Conservation (phyloP, 1,140 invertebrate genomes). For the Lutraria rhynchaena region DNA sequence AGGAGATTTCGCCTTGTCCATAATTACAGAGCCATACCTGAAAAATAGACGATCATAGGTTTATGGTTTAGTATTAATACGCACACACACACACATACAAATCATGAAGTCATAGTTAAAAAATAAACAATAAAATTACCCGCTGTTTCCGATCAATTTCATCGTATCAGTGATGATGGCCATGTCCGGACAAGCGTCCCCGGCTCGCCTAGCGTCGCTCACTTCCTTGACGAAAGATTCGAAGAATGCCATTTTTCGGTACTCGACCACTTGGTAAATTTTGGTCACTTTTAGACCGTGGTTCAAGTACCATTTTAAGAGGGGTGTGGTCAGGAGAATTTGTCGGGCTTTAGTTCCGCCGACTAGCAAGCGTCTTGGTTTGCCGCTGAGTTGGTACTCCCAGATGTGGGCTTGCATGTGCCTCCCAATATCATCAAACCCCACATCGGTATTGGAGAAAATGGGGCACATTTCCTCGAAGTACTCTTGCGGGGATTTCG, state of each 20-base stretch:
- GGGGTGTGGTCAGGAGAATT: slow-evolving; percentile 51
- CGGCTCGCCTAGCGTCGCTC: slow-evolving; percentile 23
- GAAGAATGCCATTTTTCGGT: slow-evolving; percentile 8
- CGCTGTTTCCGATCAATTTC: slow-evolving; percentile 18
- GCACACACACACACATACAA: too few relatives aligned
- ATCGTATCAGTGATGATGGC: slow-evolving; percentile 19
- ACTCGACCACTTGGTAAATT: slow-evolving; percentile 26
- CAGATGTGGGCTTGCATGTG: slow-evolving; percentile 49
- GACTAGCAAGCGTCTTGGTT: slow-evolving; percentile 31
- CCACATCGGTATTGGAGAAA: slow-evolving; percentile 46
- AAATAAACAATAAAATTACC: too few relatives aligned
- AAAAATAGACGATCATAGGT: too few relatives aligned
- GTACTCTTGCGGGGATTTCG: slow-evolving; percentile 21
- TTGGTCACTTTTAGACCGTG: slow-evolving; percentile 52
- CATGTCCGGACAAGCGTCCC: neutral
- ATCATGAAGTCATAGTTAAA: too few relatives aligned
- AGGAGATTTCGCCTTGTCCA: slow-evolving; percentile 38
- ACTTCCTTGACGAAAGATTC: slow-evolving; percentile 13
- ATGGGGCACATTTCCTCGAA: slow-evolving; percentile 29
- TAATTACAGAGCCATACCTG: slow-evolving; percentile 50
- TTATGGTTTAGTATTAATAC: too few relatives aligned
- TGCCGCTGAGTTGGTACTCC: slow-evolving; percentile 11
- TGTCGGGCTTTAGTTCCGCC: slow-evolving; percentile 45
- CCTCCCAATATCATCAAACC: slow-evolving; percentile 41
- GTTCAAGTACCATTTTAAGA: slow-evolving; percentile 55